These are phyloP conservation scores for Heteromurus nitidus DNA, from an alignment of 2,888 invertebrate species.

Conservation along the genomic window DNA sequence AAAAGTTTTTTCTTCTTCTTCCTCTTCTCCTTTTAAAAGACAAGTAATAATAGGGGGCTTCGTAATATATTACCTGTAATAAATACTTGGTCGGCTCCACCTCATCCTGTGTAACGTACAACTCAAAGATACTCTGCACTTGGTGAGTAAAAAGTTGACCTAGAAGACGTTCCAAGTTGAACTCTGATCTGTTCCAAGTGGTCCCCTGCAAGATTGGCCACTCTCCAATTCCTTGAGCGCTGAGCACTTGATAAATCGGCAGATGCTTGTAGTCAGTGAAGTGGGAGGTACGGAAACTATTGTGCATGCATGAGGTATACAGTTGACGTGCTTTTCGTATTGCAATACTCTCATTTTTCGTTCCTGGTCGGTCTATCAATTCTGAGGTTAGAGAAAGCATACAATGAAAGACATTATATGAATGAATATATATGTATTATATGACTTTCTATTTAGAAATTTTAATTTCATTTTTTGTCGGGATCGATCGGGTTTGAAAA, in stretches of 20 bases:
- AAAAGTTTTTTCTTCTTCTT: too few species aligned
- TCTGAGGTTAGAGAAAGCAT: too few species aligned
- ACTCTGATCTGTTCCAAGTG: slow-evolving; percentile 73
- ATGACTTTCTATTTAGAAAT: too few species aligned
- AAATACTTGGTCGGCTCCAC: slow-evolving; percentile 76
- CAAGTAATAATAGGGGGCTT: too few species aligned
- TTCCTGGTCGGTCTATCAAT: slow-evolving; percentile 74
- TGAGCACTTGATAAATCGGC: slow-evolving; percentile 74
- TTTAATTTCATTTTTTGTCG: too few species aligned
- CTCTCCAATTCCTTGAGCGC: slow-evolving; percentile 74
- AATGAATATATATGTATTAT: too few species aligned
- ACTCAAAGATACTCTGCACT: slow-evolving; percentile 75
- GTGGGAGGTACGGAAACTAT: slow-evolving; percentile 74
- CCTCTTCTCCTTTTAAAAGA: not conserved
- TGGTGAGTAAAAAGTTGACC: slow-evolving; percentile 75
- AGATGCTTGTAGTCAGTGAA: slow-evolving; percentile 74
- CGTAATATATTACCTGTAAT: slow-evolving; percentile 75
- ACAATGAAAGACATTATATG: too few species aligned
- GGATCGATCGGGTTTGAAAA: too few species aligned
- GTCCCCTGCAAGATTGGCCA: slow-evolving; percentile 75
- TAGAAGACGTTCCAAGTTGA: slow-evolving; percentile 74
- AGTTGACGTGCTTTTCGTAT: slow-evolving; percentile 75
- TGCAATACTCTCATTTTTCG: slow-evolving; percentile 73
- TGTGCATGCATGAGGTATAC: slow-evolving; percentile 76
- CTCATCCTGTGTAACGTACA: slow-evolving; percentile 76